A percentile compares a stretch with the other conserved stretches of the same genome.
These are phyloP conservation scores for Aphelenchoides besseyi DNA, from an alignment of 1,140 invertebrate genomes.

Conservation along the genomic window DNA sequence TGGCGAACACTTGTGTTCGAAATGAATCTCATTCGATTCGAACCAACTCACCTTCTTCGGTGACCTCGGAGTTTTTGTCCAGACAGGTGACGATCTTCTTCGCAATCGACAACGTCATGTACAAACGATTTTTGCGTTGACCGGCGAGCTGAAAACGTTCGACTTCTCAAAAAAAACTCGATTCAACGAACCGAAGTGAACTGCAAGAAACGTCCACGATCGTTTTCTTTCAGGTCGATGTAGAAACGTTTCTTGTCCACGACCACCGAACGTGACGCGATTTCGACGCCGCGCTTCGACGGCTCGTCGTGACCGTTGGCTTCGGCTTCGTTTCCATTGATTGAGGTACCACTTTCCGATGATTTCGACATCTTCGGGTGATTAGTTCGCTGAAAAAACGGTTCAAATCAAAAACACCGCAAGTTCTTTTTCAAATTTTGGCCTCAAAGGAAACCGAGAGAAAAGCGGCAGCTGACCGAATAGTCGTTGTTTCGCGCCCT, in stretches of 20 bases:
- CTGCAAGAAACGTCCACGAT: constrained; percentile 42
- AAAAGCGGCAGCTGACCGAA: too few species aligned
- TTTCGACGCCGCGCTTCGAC: neutral
- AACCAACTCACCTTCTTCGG: constrained; percentile 2
- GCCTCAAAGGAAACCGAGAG: too few species aligned
- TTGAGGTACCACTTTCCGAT: constrained; percentile 1
- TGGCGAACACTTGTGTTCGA: neutral
- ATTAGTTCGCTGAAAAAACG: neutral
- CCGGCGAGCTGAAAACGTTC: constrained; percentile 21
- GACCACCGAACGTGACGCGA: constrained; percentile 37
- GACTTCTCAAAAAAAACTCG: constrained; percentile 14
- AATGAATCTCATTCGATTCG: neutral
- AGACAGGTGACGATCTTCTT: constrained; percentile 39
- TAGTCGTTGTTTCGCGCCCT: too few species aligned
- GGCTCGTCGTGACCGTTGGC: neutral
- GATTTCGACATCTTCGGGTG: neutral
- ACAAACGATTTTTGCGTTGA: constrained; percentile 33
- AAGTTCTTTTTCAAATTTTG: too few species aligned
- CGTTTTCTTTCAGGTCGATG: constrained; percentile 40
- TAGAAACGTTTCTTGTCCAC: constrained; percentile 47
- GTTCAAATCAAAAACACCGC: too few species aligned
- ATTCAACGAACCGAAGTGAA: constrained; percentile 47
- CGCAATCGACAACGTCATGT: constrained; percentile 31
- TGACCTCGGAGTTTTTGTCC: constrained; percentile 31
- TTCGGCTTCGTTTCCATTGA: neutral